Evolutionary conservation across 2,113 vertebrate genomes (phyloP).

Genomic region (Chaetodon auriga): DNA sequence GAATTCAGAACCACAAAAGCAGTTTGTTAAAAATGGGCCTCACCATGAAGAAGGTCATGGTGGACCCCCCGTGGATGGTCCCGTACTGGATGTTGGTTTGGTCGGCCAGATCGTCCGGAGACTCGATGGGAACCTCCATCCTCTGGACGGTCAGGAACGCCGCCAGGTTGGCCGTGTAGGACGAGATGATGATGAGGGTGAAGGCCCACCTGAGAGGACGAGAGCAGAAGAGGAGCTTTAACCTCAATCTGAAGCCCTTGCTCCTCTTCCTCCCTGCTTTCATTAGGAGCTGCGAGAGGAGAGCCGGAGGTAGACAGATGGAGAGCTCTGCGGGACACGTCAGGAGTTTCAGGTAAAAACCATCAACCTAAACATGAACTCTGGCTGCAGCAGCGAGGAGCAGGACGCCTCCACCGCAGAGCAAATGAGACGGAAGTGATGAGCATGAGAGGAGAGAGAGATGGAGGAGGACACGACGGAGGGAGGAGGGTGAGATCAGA

Average conservation of each 20-base stretch:
- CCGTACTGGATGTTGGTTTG: constrained; percentile 97
- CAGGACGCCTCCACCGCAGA: constrained; percentile 36
- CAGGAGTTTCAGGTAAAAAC: constrained; percentile 56
- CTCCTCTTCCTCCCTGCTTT: neutral
- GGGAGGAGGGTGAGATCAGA: neutral
- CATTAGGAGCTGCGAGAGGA: constrained; percentile 12
- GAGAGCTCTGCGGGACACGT: constrained; percentile 45
- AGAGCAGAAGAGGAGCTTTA: constrained; percentile 7
- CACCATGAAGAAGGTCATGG: constrained; percentile 98
- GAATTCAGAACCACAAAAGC: no score
- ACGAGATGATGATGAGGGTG: constrained; percentile 99
- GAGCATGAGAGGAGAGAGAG: neutral
- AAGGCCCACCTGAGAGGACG: constrained; percentile 92
- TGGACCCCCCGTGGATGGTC: constrained; percentile 94
- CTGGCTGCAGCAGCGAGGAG: constrained; percentile 38
- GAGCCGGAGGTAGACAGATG: constrained; percentile 42
- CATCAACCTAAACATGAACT: constrained; percentile 63
- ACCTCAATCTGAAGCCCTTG: constrained; percentile 10
- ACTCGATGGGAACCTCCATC: constrained; percentile 95
- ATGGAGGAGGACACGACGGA: neutral
- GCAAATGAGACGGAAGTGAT: constrained; percentile 46
- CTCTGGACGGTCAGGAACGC: constrained; percentile 95
- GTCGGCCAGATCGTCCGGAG: constrained; percentile 91
- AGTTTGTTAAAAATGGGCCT: neutral
- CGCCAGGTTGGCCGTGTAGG: constrained; percentile 97